Evolutionary conservation across 1,140 invertebrate genomes (phyloP).

Genomic region (Bombus sylvicola): DNA sequence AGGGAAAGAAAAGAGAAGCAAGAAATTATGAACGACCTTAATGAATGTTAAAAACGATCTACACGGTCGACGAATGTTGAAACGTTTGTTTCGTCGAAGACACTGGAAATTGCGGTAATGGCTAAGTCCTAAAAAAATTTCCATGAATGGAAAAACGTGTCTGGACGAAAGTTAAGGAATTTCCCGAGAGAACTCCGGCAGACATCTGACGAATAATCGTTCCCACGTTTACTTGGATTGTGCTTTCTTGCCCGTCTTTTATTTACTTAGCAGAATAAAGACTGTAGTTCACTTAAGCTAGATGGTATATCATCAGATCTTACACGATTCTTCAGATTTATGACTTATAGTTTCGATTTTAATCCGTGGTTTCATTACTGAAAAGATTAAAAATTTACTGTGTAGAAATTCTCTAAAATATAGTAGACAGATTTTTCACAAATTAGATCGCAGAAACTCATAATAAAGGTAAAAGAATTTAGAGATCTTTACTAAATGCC

Average conservation of each 20-base stretch:
- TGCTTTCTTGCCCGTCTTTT: background rate
- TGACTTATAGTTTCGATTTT: background rate
- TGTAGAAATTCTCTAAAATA: no score
- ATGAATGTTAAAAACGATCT: conserved; percentile 15
- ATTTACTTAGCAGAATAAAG: background rate
- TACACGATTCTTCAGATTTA: background rate
- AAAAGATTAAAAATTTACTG: no score
- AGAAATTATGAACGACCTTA: conserved; percentile 21
- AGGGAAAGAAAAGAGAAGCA: background rate
- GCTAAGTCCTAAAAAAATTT: no score
- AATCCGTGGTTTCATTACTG: background rate
- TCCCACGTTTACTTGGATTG: background rate
- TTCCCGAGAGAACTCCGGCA: background rate
- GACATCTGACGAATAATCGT: background rate
- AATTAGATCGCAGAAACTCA: background rate
- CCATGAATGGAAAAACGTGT: background rate
- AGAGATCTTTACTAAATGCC: background rate
- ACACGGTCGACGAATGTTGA: background rate
- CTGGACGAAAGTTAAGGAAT: background rate
- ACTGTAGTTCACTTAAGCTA: background rate
- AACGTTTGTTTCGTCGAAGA: background rate
- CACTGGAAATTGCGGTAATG: background rate
- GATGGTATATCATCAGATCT: background rate
- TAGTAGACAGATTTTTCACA: background rate
- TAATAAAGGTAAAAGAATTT: background rate